phyloP scores from a whole-genome alignment of 2,797 vertebrate species.

The Falco cherrug region DNA sequence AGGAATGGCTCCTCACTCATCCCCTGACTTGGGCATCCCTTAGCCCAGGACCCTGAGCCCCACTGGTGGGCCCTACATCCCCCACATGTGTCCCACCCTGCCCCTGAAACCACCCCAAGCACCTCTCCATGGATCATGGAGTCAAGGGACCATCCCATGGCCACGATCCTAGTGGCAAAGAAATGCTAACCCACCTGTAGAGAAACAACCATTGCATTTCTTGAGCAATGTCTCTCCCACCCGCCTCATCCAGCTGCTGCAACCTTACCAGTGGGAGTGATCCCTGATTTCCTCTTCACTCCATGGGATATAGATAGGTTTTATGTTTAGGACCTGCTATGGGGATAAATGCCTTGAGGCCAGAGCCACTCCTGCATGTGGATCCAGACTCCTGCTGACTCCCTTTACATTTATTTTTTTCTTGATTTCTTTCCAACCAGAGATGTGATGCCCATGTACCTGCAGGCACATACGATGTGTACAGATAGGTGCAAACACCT shows the following conservation, averaged over 20 bases:
- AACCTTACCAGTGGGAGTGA: neutral
- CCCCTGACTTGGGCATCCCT: neutral
- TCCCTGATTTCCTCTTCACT: neutral
- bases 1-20: neutral
- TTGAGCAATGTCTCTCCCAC: neutral
- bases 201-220: neutral
- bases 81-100: neutral
- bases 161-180: neutral
- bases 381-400: neutral
- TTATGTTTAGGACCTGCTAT: fast-evolving
- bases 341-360: fast-evolving
- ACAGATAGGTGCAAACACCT: neutral
- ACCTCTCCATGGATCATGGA: neutral
- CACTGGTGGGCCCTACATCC: neutral
- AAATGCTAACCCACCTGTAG: neutral
- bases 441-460: neutral
- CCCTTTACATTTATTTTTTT: neutral
- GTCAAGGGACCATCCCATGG: neutral
- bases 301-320: neutral
- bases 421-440: neutral
- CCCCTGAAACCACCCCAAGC: neutral
- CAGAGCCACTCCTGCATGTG: fast-evolving
- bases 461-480: fast-evolving
- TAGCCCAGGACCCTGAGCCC: neutral
- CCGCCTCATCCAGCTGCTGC: fast-evolving